A percentile compares a stretch with the other conserved stretches of the same genome.
These are phyloP conservation scores for Falco punctatus DNA, from an alignment of 2,113 vertebrate genomes.

Conservation along the genomic window DNA sequence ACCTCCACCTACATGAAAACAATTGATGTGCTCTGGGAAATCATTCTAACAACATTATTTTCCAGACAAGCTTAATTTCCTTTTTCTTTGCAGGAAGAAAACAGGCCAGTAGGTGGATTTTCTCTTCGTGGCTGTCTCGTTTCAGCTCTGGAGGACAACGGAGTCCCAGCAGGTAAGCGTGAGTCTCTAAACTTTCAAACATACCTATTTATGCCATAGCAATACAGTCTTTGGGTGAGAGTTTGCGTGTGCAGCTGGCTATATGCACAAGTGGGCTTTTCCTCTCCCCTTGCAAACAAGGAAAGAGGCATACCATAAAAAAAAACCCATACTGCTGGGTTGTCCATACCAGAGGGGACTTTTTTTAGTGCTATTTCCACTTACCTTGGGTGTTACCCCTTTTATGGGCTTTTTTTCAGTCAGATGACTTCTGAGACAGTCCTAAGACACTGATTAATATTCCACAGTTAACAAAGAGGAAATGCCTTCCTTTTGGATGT, in stretches of 20 bases:
- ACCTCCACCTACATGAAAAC: neutral
- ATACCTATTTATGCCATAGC: neutral
- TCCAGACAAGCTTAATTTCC: neutral
- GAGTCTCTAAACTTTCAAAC: neutral
- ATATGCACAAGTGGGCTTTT: neutral
- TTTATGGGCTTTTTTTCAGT: neutral
- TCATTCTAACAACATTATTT: neutral
- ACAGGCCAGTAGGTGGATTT: conserved; percentile 90
- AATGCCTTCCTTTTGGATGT: neutral
- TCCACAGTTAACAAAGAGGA: neutral
- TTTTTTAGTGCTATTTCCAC: neutral
- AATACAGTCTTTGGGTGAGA: neutral
- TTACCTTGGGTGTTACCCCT: neutral
- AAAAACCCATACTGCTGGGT: neutral
- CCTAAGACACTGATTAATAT: neutral
- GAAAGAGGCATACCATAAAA: neutral
- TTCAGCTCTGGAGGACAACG: conserved; percentile 91
- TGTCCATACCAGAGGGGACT: neutral
- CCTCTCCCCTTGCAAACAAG: neutral
- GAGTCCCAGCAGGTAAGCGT: conserved; percentile 86
- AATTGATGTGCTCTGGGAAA: neutral
- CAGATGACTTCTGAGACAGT: neutral
- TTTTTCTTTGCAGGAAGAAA: conserved; percentile 82
- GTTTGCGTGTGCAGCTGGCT: neutral
- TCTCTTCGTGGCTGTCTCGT: conserved; percentile 89